Conservation (phyloP, 2,888 invertebrate genomes). For the Ditula angustiorana region DNA sequence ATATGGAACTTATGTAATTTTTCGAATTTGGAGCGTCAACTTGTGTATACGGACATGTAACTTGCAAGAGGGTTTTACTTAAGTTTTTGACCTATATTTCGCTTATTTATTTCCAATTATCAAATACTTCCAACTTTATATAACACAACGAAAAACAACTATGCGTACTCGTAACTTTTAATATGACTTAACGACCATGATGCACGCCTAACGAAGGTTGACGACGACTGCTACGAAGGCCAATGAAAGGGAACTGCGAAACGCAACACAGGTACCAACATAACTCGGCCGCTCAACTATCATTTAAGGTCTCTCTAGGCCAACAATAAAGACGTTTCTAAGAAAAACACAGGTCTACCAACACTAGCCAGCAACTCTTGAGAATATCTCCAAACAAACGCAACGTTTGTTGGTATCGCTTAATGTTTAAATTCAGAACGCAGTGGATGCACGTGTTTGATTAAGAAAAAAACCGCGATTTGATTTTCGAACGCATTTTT, state of each 20-base stretch:
- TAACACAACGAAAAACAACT: not conserved
- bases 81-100: no score
- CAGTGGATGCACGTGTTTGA: slow-evolving; percentile 46
- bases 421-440: slow-evolving; percentile 51
- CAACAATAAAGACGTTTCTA: not conserved
- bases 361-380: slow-evolving; percentile 12
- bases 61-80: no score
- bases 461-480: slow-evolving; percentile 13
- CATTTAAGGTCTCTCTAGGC: not conserved
- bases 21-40: no score
- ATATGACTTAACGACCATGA: not conserved
- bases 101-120: no score
- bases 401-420: slow-evolving; percentile 39
- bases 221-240: slow-evolving; percentile 35
- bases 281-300: slow-evolving; percentile 6
- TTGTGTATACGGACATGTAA: no score
- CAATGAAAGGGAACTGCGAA: slow-evolving; percentile 42
- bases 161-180: not conserved
- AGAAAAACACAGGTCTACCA: not conserved
- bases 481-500: not conserved
- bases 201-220: slow-evolving; percentile 28
- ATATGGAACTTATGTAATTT: no score
- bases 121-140: not conserved
- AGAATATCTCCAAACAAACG: slow-evolving; percentile 28
- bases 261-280: slow-evolving; percentile 14